A percentile compares a stretch with the other conserved stretches of the same genome.
phyloP scores from a whole-genome alignment of 2,888 invertebrate genomes.

The Aquatica leii region DNA sequence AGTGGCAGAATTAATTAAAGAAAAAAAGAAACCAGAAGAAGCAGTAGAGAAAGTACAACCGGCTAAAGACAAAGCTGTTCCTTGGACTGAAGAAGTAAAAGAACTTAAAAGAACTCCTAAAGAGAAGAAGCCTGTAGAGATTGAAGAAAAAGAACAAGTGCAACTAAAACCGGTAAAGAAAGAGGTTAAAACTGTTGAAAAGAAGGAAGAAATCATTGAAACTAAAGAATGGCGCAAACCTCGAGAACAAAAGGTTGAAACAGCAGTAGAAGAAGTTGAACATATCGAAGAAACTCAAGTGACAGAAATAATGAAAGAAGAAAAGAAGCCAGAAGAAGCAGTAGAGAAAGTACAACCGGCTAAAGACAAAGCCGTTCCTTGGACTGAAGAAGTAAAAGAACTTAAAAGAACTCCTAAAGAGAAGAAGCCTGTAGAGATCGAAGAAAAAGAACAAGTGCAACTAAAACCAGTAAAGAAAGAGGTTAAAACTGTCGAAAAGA shows the following conservation, averaged over 20 bases:
- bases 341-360: constrained; percentile 19
- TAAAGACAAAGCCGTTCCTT: constrained; percentile 52
- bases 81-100: constrained; percentile 70
- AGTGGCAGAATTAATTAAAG: constrained; percentile 40
- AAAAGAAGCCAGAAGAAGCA: constrained; percentile 14
- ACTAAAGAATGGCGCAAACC: constrained; percentile 22
- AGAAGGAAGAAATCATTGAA: constrained; percentile 12
- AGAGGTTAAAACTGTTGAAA: constrained; percentile 13
- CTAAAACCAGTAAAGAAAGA: constrained; percentile 62
- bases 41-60: constrained; percentile 20
- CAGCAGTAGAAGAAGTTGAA: constrained; percentile 19
- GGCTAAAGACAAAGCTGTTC: constrained; percentile 43
- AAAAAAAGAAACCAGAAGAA: constrained; percentile 21
- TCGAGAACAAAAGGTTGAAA: constrained; percentile 28
- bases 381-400: constrained; percentile 69
- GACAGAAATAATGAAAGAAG: constrained; percentile 8
- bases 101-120: constrained; percentile 60
- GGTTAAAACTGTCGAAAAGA: constrained; percentile 2
- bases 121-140: constrained; percentile 55
- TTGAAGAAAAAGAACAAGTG: constrained; percentile 59
- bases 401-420: constrained; percentile 60
- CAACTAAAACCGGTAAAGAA: constrained; percentile 64
- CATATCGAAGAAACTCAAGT: constrained; percentile 19
- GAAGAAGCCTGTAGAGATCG: constrained; percentile 55
- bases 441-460: constrained; percentile 60